Evolutionary conservation across 2,888 invertebrate genomes (phyloP), one percentile per base, ranked within the genome.

Genomic region (Ligdia adustata): DNA sequence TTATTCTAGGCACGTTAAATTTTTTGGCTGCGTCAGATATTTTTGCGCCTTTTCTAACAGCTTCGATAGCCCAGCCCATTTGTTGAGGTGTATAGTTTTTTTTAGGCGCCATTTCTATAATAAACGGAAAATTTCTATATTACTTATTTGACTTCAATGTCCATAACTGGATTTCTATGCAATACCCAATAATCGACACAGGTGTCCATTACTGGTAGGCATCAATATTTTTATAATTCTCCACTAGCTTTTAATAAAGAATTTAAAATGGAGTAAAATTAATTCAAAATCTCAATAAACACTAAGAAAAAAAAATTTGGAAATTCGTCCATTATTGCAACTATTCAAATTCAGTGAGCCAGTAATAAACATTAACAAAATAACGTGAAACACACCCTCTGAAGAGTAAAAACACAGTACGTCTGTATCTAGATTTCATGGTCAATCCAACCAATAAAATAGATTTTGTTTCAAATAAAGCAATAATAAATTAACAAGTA

Each of bases 61-160:
- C 33, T 9, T 20, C n/a, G 5, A 20, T 33, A 2, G 33, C 33
- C 2, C 11, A 3, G 7, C 20, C 33, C 33, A 20, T 33, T 16
- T 33, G 20, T 6, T 33, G 16, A 9, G 33, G 33, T 6, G 20
- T 33, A 12, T 33, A 33, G 11, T 20, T 7, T 33, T 11, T 33
- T 20, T 33, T 33, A n/a, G 33, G 20, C 6, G 33, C 18, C 33
- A 33, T 33, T 16, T 18, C 6, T 3, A 18, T 16, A 33, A 11
- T 1, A 18, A 33, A 20, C 7, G 11, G 11, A 18, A 9, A 33
- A 33, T 4, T 3, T 4, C 20, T 20, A n/a, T n/a, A n/a, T n/a
- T n/a, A n/a, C n/a, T 3, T 33, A 11, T 15, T 33, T 15, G 20
- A n/a, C n/a, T n/a, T 15, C 28, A 13, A 6, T 28, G 1, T 18